Evolutionary conservation across 2,113 vertebrate species (phyloP).

Genomic region (Toxotes jaculatrix): DNA sequence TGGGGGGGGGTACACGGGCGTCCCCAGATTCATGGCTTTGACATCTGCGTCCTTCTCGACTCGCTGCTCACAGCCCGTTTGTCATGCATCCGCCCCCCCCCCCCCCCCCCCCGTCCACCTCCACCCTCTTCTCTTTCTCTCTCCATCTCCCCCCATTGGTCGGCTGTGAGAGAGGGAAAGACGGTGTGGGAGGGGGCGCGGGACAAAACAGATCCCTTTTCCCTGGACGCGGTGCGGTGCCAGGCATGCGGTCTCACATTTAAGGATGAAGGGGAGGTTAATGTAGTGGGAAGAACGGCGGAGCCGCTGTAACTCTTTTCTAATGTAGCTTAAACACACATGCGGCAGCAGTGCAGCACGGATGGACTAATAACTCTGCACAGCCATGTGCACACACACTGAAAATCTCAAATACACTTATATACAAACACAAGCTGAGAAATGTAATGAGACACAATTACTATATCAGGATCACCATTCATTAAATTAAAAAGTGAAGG

Average conservation of each 20-base stretch:
- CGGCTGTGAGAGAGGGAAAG: constrained; percentile 64
- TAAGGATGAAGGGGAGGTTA: constrained; percentile 80
- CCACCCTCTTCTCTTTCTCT: constrained; percentile 38
- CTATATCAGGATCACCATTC: background rate
- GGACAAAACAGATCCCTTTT: constrained; percentile 71
- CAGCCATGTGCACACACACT: constrained; percentile 26
- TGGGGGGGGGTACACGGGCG: constrained; percentile 32
- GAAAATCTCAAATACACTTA: constrained; percentile 35
- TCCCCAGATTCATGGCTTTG: constrained; percentile 90
- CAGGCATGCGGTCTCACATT: constrained; percentile 66
- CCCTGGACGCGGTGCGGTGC: constrained; percentile 69
- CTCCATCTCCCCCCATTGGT: constrained; percentile 68
- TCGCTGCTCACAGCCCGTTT: constrained; percentile 91
- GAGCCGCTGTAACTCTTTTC: constrained; percentile 67
- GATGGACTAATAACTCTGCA: constrained; percentile 46
- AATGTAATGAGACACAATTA: constrained; percentile 3
- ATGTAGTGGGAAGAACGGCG: constrained; percentile 71
- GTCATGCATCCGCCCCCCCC: constrained; percentile 75
- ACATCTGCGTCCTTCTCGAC: constrained; percentile 99
- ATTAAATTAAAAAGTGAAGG: background rate
- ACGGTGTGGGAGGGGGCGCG: constrained; percentile 30
- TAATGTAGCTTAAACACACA: constrained; percentile 74
- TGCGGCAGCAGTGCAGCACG: constrained; percentile 55
- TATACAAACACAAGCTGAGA: background rate
- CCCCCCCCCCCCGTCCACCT: constrained; percentile 25